Percentiles rank a stretch among this genome's conserved stretches.
phyloP scores from a whole-genome alignment of 1,140 invertebrate genomes.

The Pogonomyrmex barbatus region DNA sequence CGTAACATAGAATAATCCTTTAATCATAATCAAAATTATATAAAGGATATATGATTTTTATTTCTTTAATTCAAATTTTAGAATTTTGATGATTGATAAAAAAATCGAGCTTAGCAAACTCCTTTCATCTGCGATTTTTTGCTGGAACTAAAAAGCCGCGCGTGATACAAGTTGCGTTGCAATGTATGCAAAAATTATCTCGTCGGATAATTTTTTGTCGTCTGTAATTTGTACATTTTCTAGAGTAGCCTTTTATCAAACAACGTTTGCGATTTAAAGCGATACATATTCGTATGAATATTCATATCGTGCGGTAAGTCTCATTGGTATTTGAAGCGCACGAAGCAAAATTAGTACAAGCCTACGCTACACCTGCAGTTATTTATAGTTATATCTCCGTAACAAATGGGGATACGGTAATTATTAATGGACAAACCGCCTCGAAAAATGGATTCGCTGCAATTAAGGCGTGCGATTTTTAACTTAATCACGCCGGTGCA shows the following conservation, averaged over 20 bases:
- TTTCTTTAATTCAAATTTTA: background rate
- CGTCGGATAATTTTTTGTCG: background rate
- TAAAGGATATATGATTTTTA: background rate
- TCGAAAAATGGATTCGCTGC: background rate
- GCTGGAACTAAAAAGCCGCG: background rate
- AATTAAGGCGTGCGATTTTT: conserved; percentile 21
- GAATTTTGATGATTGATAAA: background rate
- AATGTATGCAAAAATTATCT: background rate
- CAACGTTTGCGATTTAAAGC: background rate
- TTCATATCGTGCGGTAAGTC: background rate
- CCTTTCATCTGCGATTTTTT: background rate
- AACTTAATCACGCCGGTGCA: background rate
- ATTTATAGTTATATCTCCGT: background rate
- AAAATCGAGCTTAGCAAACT: background rate
- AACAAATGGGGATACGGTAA: conserved; percentile 9
- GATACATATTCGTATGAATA: conserved; percentile 4
- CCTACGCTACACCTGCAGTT: conserved; percentile 3
- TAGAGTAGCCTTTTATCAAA: conserved; percentile 1
- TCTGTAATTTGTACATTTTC: conserved; percentile 20
- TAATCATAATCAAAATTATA: background rate
- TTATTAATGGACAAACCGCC: background rate
- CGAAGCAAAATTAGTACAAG: background rate
- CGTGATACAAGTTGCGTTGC: background rate
- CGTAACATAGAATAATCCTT: background rate
- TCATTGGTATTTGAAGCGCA: conserved; percentile 8